These are phyloP conservation scores for Drosophila helvetica DNA, from an alignment of 2,888 invertebrate genomes.

Conservation along the genomic window DNA sequence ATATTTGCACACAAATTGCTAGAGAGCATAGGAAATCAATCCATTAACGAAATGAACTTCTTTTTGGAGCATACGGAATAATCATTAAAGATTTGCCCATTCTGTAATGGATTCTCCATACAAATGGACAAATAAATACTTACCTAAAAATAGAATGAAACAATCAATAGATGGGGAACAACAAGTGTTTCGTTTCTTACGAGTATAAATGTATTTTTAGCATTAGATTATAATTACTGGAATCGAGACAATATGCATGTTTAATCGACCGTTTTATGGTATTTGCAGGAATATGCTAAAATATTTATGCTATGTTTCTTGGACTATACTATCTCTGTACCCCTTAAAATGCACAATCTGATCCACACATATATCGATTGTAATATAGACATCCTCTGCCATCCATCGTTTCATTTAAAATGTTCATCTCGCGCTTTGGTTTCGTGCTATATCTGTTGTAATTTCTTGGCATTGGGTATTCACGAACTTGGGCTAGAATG, in stretches of 20 bases:
- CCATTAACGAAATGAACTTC: not conserved
- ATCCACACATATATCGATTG: conserved; percentile 26
- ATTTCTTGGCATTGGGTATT: conserved; percentile 37
- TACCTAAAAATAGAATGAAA: not conserved
- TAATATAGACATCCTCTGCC: conserved; percentile 24
- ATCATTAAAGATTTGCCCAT: not conserved
- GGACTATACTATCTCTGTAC: conserved; percentile 76
- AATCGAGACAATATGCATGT: conserved; percentile 60
- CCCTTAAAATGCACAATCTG: conserved; percentile 68
- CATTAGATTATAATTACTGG: conserved; percentile 56
- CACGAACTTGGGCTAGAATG: conserved; percentile 44
- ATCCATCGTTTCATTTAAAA: conserved; percentile 50
- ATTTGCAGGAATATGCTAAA: conserved; percentile 74
- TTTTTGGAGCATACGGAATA: not conserved
- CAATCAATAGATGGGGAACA: not conserved
- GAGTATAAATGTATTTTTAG: conserved; percentile 65
- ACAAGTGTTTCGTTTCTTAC: conserved; percentile 52
- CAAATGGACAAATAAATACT: not conserved
- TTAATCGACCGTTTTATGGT: conserved; percentile 57
- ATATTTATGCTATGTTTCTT: conserved; percentile 70
- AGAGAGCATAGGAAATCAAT: not conserved
- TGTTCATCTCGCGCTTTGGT: conserved; percentile 16
- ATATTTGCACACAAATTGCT: not conserved
- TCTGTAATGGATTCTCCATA: not conserved
- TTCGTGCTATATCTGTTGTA: conserved; percentile 15